Conservation (phyloP, 2,797 vertebrate genomes). For the Erithacus rubecula region DNA sequence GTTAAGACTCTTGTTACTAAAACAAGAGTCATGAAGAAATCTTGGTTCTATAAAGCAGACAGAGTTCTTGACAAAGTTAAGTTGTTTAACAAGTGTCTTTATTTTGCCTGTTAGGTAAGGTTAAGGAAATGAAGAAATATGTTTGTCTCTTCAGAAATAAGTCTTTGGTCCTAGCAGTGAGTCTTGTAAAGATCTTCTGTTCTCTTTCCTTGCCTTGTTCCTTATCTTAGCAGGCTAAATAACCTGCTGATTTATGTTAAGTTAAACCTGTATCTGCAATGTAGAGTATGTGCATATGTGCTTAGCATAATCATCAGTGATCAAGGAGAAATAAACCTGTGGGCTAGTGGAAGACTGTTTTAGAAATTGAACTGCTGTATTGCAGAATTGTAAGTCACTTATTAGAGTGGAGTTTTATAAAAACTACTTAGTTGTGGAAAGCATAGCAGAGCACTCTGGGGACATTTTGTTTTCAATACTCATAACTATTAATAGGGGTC, state of each 20-base stretch:
- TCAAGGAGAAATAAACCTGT: neutral
- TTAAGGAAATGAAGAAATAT: neutral
- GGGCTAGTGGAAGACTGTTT: neutral
- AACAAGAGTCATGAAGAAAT: neutral
- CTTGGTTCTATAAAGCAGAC: neutral
- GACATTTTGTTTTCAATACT: neutral
- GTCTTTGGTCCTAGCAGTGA: neutral
- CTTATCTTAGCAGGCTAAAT: neutral
- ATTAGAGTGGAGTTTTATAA: neutral
- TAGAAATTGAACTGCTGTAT: neutral
- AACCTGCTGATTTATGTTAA: neutral
- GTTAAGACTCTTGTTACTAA: neutral
- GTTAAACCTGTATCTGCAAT: neutral
- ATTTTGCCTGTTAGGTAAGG: neutral
- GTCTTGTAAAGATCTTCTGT: neutral
- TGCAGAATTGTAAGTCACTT: neutral
- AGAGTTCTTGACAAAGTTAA: neutral
- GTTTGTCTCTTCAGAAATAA: neutral
- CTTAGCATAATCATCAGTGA: neutral
- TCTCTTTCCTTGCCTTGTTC: neutral
- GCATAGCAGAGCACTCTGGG: neutral
- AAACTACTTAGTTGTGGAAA: neutral
- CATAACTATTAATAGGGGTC: neutral
- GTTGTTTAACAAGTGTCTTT: neutral
- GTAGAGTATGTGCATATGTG: neutral